Evolutionary conservation across 2,113 vertebrate species (phyloP).

Genomic region (Phyllostomus hastatus): DNA sequence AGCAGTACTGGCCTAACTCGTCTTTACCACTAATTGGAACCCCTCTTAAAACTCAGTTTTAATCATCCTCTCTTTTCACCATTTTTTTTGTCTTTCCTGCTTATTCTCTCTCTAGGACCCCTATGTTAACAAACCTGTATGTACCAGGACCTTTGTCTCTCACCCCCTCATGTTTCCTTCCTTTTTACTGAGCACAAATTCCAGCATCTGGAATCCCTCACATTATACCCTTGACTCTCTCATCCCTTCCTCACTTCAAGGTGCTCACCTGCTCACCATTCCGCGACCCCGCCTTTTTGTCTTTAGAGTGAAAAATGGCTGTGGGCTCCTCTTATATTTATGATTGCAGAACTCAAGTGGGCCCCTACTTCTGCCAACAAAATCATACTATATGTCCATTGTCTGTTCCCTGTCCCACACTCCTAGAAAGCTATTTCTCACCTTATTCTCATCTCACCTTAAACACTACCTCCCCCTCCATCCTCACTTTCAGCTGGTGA

Average conservation of each 20-base stretch:
- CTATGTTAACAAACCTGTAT: neutral
- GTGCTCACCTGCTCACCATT: neutral
- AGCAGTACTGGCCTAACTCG: neutral
- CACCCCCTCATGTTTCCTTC: rapidly evolving
- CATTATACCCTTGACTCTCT: too few species aligned
- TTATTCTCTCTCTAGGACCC: neutral
- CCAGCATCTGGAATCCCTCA: neutral
- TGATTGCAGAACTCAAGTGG: neutral
- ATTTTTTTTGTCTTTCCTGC: neutral
- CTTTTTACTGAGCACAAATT: neutral
- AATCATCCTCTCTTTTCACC: neutral
- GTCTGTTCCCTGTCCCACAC: neutral
- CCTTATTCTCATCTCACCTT: neutral
- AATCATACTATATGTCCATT: neutral
- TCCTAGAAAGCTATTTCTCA: neutral
- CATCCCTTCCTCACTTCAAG: neutral
- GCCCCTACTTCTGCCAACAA: neutral
- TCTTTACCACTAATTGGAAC: neutral
- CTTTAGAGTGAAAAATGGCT: rapidly evolving
- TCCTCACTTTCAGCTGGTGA: neutral
- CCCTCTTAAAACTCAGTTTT: neutral
- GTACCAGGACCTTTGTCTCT: neutral
- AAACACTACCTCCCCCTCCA: neutral
- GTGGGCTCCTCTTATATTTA: neutral
- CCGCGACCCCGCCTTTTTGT: rapidly evolving